Conservation (phyloP, 2,888 invertebrate species). For the Blera fallax region DNA sequence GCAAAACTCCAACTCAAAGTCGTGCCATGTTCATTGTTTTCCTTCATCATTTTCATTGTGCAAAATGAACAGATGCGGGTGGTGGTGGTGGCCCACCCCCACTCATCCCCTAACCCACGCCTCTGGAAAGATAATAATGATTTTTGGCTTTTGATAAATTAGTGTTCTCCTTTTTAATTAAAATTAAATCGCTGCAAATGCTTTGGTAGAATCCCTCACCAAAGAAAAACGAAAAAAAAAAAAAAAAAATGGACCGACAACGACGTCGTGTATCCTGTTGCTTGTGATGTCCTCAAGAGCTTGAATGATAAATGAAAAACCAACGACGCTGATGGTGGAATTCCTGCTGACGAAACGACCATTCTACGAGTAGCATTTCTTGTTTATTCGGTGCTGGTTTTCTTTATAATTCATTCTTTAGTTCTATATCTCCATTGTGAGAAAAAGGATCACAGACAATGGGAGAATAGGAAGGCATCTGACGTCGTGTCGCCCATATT, state of each 20-base stretch:
- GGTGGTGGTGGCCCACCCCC: neutral
- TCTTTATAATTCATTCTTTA: slow-evolving; percentile 67
- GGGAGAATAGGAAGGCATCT: slow-evolving; percentile 15
- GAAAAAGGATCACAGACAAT: slow-evolving; percentile 51
- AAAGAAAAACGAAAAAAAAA: neutral
- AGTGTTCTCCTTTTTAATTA: slow-evolving; percentile 70
- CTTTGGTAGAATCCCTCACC: slow-evolving; percentile 4
- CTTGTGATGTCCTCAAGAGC: slow-evolving; percentile 23
- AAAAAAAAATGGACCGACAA: neutral
- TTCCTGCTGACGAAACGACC: slow-evolving; percentile 53
- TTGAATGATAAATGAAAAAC: slow-evolving; percentile 67
- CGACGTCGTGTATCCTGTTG: slow-evolving; percentile 33
- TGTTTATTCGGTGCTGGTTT: slow-evolving; percentile 52
- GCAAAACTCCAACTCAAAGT: slow-evolving; percentile 49
- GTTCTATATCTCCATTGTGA: slow-evolving; percentile 36
- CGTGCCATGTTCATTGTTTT: slow-evolving; percentile 36
- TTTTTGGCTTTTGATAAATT: slow-evolving; percentile 69
- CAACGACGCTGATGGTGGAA: slow-evolving; percentile 23
- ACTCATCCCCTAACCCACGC: neutral
- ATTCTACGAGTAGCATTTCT: slow-evolving; percentile 27
- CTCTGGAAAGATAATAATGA: slow-evolving; percentile 58
- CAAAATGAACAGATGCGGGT: slow-evolving; percentile 40
- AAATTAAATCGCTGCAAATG: slow-evolving; percentile 68
- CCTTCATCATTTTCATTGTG: slow-evolving; percentile 34
- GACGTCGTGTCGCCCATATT: slow-evolving; percentile 1